Base-by-base conservation (phyloP, 2,888 invertebrate species). In the Aplocera efformata region DNA sequence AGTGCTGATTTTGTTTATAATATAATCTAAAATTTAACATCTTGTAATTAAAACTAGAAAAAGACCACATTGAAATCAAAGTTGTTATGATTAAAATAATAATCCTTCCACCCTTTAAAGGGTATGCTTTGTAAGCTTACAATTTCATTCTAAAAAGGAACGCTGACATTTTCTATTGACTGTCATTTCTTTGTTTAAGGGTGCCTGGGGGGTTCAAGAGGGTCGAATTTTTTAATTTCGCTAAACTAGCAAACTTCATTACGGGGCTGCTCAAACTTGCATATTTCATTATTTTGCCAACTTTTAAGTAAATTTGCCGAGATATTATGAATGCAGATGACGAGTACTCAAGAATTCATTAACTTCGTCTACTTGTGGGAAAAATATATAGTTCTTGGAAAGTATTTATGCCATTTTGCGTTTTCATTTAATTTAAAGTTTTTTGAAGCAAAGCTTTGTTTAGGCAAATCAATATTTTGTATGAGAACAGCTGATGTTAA, bases 81-180 rank as follows among this genome's bases (percentile, higher is more conserved):
- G 32, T 27, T 17, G n/a, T n/a, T n/a, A n/a, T n/a, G n/a, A n/a
- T 41, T 30, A 30, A 34, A 30, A 32, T 32, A 32, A 30, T 20
- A 38, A 36, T 28, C 39, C 39, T 17, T 34, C 10, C 39, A 40
- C 35, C 45, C 45, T 45, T 48, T 48, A 44, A 38, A 52, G 47
- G 49, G 42, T 35, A 48, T 31, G 34, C 42, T 40, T 42, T 41
- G 40, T 37, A 6, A 35, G 26, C 31, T 31, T 31, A 23, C 32
- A 43, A 27, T 33, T 34, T 31, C 29, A 32, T 34, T 43, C 35
- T 36, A 40, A 23, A 29, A 42, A 52, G 42, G 48, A 47, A 40
- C 17, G 43, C 41, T 52, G 52, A 52, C 52, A 51, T 51, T 49
- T 40, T 37, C 37, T 22, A 29, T 42, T 32, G 40, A 41, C 32